Base-by-base conservation (phyloP, 1,140 invertebrate genomes). In the Drosophila littoralis region DNA sequence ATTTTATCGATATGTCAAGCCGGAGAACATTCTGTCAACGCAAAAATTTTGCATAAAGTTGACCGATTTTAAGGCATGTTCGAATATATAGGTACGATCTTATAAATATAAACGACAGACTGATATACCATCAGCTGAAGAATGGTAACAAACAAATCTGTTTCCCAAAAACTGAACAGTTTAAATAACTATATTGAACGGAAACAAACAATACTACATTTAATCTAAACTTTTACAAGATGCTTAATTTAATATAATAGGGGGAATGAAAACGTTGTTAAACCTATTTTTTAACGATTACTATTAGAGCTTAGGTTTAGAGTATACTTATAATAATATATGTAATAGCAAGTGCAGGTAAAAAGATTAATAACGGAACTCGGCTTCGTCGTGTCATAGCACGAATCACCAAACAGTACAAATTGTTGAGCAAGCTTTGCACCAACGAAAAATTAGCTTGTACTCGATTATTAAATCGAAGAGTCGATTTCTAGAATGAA, bases 61-160 rank as follows among this genome's bases (percentile, higher is more conserved):
- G 12, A 97, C 96, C 54, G 98, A 98, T 93, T 99, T 98, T 93
- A 97, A 93, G 98, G 97, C 72, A 98, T 98, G 36, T 94, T 96
- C 42, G 96, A 96, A 92, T 98, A 98, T 93, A 98, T 98, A 96
- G 97, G 96, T 97, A 94, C 77, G 79, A 68, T 78, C 59, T 83
- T 40, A 12, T 40, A 42, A 66, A 78, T 15, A 36, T 13, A 52
- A 42, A 60, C 50, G 33, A 28, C 17, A 38, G 7, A 6, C 15
- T 17, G 2, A 15, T 13, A 45, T 28, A 32, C 15, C 9, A 38
- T 15, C n/a, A 38, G 35, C 13, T 55, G 6, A 10, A 7, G 12
- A 17, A 10, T 9, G 32, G 9, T 15, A 12, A 8, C 9, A 57
- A 17, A 6, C 7, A 42, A 38, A 57, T 42, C 10, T n/a, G 2